Evolutionary conservation across 2,113 vertebrate genomes (phyloP).

Genomic region (Phylloscopus trochilus): DNA sequence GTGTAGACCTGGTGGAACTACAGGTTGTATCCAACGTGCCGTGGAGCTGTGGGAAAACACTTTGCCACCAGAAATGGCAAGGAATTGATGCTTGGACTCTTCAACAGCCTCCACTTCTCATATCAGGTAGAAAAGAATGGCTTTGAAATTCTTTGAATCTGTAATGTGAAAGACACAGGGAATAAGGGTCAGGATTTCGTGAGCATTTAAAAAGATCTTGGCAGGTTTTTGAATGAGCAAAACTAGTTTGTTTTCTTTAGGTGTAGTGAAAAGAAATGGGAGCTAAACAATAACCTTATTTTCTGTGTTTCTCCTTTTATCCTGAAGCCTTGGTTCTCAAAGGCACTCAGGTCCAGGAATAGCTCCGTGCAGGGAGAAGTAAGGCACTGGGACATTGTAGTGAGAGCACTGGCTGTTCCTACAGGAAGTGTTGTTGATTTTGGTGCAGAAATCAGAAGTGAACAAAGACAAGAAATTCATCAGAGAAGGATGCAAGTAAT

Average conservation of each 20-base stretch:
- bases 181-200: not conserved
- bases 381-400: not conserved
- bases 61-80: not conserved
- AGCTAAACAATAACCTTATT: not conserved
- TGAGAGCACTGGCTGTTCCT: not conserved
- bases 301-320: not conserved
- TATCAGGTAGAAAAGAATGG: not conserved
- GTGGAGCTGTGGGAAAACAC: not conserved
- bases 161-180: not conserved
- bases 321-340: not conserved
- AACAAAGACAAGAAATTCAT: not conserved
- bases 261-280: not conserved
- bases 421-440: not conserved
- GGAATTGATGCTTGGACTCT: not conserved
- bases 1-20: not conserved
- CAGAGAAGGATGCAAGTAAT: not conserved
- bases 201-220: not conserved
- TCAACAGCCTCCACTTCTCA: not conserved
- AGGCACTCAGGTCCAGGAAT: not conserved
- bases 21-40: rapidly evolving
- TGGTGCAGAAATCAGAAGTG: not conserved
- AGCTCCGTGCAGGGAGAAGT: not conserved
- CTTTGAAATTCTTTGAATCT: not conserved
- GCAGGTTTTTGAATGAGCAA: not conserved
- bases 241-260: not conserved